Percentiles rank a stretch among this genome's conserved stretches.
phyloP scores from a whole-genome alignment of 2,797 vertebrate genomes.

The Phrynocephalus guinanensis region DNA sequence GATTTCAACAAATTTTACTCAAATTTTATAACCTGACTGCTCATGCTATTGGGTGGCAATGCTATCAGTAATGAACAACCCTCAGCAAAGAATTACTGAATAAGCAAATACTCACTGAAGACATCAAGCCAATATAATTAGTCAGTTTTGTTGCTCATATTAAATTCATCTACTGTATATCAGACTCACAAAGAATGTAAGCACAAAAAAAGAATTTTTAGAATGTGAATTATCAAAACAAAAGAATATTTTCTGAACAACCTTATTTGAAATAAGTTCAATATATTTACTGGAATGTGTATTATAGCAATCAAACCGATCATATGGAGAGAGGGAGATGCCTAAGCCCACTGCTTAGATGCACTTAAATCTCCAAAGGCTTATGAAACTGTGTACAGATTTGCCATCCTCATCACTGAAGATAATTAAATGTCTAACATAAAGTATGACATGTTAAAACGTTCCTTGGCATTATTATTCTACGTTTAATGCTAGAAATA shows the following conservation, averaged over 20 bases:
- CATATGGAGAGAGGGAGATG: not conserved
- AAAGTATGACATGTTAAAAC: not conserved
- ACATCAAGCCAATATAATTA: not conserved
- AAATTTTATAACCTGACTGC: constrained; percentile 10
- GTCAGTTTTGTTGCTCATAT: not conserved
- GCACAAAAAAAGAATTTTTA: not conserved
- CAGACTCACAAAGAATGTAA: not conserved
- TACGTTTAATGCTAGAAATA: not conserved
- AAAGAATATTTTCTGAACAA: not conserved
- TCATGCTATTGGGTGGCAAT: too few relatives aligned
- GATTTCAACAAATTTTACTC: constrained; percentile 42
- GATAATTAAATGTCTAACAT: constrained; percentile 6
- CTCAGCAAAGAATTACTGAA: constrained; percentile 1
- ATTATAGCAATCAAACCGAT: not conserved
- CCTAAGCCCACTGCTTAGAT: not conserved
- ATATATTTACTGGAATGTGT: not conserved
- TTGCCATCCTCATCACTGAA: not conserved
- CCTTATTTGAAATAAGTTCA: not conserved
- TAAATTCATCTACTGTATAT: not conserved
- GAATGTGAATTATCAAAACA: not conserved
- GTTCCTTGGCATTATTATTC: not conserved
- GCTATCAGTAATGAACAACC: too few relatives aligned
- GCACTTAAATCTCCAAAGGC: not conserved
- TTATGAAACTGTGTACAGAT: not conserved
- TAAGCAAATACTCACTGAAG: constrained; percentile 4